phyloP scores from a whole-genome alignment of 2,888 invertebrate genomes.

The Leptopilina myrica region DNA sequence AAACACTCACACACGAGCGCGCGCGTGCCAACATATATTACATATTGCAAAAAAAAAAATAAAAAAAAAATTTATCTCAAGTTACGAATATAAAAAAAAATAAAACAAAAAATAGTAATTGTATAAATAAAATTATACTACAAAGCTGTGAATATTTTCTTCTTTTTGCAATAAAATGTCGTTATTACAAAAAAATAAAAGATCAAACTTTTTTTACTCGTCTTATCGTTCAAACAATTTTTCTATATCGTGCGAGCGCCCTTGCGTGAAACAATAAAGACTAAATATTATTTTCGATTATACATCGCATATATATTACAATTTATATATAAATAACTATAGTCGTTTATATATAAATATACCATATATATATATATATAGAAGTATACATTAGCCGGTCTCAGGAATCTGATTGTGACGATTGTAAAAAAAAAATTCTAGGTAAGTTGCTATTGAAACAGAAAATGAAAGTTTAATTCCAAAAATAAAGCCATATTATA shows the following conservation, averaged over 20 bases:
- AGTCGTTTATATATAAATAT: too few relatives aligned
- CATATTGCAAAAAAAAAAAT: neutral
- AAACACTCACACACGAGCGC: conserved; percentile 11
- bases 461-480: neutral
- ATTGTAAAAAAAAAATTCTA: conserved; percentile 18
- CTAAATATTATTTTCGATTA: conserved; percentile 31
- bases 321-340: too few relatives aligned
- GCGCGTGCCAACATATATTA: conserved; percentile 21
- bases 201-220: conserved; percentile 39
- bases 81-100: conserved; percentile 15
- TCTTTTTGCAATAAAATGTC: conserved; percentile 20
- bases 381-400: conserved; percentile 9
- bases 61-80: neutral
- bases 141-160: conserved; percentile 37
- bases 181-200: conserved; percentile 16
- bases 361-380: neutral
- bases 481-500: neutral
- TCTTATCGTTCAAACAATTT: conserved; percentile 36
- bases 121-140: conserved; percentile 22
- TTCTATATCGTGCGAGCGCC: conserved; percentile 31
- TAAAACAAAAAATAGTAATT: neutral
- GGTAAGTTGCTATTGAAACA: conserved; percentile 23
- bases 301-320: conserved; percentile 1
- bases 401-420: conserved; percentile 41
- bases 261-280: conserved; percentile 35